These are phyloP conservation scores for Drosophila ogumai DNA, from an alignment of 1,140 invertebrate species.

Conservation along the genomic window DNA sequence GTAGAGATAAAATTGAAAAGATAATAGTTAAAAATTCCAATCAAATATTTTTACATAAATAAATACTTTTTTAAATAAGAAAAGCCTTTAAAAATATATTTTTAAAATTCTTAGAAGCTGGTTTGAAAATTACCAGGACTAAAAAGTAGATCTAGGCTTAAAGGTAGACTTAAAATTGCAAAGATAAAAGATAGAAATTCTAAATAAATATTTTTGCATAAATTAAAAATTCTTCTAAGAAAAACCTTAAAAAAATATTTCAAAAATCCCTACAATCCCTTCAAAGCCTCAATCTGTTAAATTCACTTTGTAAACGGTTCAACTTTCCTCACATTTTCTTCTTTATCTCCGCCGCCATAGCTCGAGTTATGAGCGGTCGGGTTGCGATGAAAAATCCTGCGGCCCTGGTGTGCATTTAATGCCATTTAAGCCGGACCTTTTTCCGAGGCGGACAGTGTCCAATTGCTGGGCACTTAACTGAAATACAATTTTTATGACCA, in stretches of 20 bases:
- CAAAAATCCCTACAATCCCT: no score
- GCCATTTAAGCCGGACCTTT: slow-evolving; percentile 57
- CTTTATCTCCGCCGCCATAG: not conserved
- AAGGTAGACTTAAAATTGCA: not conserved
- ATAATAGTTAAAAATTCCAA: not conserved
- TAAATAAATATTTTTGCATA: no score
- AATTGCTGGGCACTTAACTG: slow-evolving; percentile 65
- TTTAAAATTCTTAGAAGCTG: no score
- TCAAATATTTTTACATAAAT: not conserved
- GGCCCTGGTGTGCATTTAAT: slow-evolving; percentile 56
- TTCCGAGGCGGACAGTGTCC: slow-evolving; percentile 41
- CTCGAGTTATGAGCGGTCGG: slow-evolving; percentile 30
- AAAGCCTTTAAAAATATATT: not conserved
- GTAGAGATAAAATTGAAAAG: not conserved
- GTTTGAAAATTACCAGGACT: not conserved
- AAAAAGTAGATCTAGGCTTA: not conserved
- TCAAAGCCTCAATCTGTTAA: not conserved
- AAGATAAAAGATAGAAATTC: not conserved
- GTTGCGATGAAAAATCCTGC: slow-evolving; percentile 19
- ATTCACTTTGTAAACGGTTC: slow-evolving; percentile 2
- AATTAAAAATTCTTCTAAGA: not conserved
- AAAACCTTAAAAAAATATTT: not conserved
- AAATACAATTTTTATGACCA: slow-evolving; percentile 67
- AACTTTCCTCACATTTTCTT: slow-evolving; percentile 1
- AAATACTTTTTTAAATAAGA: no score